Percentiles rank a stretch among this genome's conserved stretches.
phyloP scores from a whole-genome alignment of 2,888 invertebrate genomes.

The Eupeodes latifasciatus region DNA sequence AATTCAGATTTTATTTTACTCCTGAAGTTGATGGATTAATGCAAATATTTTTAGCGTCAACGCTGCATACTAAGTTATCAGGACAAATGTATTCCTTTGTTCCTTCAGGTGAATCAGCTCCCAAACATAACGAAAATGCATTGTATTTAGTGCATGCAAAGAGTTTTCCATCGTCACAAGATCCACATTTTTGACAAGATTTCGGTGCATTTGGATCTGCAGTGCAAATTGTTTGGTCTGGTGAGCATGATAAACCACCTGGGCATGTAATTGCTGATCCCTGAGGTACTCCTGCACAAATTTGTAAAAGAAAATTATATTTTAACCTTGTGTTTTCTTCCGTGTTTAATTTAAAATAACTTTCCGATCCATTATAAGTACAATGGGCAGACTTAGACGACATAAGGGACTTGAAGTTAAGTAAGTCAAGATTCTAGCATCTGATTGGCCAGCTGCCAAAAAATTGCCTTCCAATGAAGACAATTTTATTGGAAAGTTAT shows the following conservation, averaged over 20 bases:
- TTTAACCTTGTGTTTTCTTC: too few relatives aligned
- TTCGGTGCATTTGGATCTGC: not conserved
- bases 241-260: slow-evolving; percentile 1
- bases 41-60: slow-evolving; percentile 43
- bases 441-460: too few relatives aligned
- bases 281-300: slow-evolving; percentile 24
- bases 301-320: not conserved
- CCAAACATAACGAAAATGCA: slow-evolving; percentile 21
- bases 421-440: too few relatives aligned
- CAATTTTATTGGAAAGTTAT: too few relatives aligned
- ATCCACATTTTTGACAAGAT: slow-evolving; percentile 18
- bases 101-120: not conserved
- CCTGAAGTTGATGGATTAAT: not conserved
- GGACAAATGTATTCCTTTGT: slow-evolving; percentile 16
- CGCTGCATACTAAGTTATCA: slow-evolving; percentile 22
- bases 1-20: not conserved
- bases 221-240: slow-evolving; percentile 20
- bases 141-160: slow-evolving; percentile 30
- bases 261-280: slow-evolving; percentile 23
- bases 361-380: too few relatives aligned
- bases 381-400: too few relatives aligned
- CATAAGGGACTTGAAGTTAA: too few relatives aligned
- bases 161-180: not conserved
- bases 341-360: too few relatives aligned
- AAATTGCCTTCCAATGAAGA: too few relatives aligned